Conservation (phyloP, 2,888 invertebrate species). For the Dasysyrphus albostriatus region DNA sequence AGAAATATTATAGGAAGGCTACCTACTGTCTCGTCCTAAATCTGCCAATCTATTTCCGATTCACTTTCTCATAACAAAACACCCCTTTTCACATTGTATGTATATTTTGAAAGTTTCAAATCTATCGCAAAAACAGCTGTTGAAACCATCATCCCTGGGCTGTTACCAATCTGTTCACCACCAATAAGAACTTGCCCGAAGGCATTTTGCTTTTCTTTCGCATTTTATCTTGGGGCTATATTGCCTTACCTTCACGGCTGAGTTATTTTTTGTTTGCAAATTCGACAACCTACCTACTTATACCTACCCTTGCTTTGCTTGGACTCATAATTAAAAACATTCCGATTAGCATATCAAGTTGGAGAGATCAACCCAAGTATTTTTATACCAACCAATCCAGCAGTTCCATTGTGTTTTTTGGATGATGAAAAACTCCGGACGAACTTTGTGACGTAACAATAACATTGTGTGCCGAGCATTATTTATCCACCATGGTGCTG, state of each 20-base stretch:
- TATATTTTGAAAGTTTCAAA: background rate
- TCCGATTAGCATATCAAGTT: conserved; percentile 70
- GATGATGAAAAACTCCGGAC: conserved; percentile 68
- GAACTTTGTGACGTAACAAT: conserved; percentile 54
- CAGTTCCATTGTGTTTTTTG: conserved; percentile 52
- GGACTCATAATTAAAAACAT: conserved; percentile 68
- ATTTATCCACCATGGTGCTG: conserved; percentile 35
- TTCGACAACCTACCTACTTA: conserved; percentile 13
- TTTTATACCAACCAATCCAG: conserved; percentile 66
- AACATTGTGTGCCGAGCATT: conserved; percentile 55
- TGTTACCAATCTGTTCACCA: no score
- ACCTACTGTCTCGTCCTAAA: background rate
- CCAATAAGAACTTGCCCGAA: conserved; percentile 59
- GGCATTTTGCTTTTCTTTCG: conserved; percentile 52
- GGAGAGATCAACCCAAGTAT: conserved; percentile 50
- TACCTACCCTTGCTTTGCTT: conserved; percentile 51
- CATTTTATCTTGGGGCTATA: conserved; percentile 2
- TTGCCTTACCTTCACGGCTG: conserved; percentile 47
- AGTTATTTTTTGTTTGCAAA: conserved; percentile 33
- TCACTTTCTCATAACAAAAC: background rate
- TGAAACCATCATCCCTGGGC: background rate
- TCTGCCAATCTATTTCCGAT: background rate
- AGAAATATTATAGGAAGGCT: no score
- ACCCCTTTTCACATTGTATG: background rate
- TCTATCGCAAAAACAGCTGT: background rate